A percentile compares a stretch with the other conserved stretches of the same genome.
Evolutionary conservation across 2,797 vertebrate genomes (phyloP).

Genomic region (Otus scops): DNA sequence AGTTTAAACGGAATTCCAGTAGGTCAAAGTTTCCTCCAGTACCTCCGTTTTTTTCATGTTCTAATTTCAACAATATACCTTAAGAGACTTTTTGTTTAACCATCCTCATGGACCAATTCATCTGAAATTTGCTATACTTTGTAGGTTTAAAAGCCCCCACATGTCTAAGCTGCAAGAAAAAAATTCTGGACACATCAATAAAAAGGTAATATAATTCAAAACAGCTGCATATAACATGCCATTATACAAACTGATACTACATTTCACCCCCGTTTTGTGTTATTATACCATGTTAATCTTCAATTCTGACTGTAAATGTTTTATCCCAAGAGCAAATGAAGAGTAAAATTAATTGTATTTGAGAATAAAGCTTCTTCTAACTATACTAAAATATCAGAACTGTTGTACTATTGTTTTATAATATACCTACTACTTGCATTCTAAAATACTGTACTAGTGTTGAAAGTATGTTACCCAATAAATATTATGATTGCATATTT

Average conservation of each 20-base stretch:
- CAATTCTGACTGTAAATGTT: conserved; percentile 25
- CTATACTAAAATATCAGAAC: neutral
- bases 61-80: conserved; percentile 62
- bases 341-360: neutral
- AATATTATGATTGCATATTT: neutral
- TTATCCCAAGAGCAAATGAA: conserved; percentile 27
- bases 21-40: conserved; percentile 65
- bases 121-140: conserved; percentile 78
- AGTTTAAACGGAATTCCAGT: conserved; percentile 62
- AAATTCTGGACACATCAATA: conserved; percentile 73
- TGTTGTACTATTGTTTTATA: neutral
- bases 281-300: conserved; percentile 60
- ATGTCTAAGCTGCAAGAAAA: conserved; percentile 72
- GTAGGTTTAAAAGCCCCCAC: conserved; percentile 68
- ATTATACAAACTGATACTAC: conserved; percentile 77
- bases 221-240: conserved; percentile 73
- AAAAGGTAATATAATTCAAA: conserved; percentile 76
- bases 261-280: conserved; percentile 56
- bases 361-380: neutral
- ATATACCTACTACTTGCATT: neutral
- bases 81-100: conserved; percentile 50
- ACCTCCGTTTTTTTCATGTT: conserved; percentile 34
- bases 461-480: neutral
- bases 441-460: neutral
- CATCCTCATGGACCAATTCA: conserved; percentile 74